Evolutionary conservation across 1,140 invertebrate genomes (phyloP), one percentile per base, ranked within the genome.

Genomic region (Solen grandis): DNA sequence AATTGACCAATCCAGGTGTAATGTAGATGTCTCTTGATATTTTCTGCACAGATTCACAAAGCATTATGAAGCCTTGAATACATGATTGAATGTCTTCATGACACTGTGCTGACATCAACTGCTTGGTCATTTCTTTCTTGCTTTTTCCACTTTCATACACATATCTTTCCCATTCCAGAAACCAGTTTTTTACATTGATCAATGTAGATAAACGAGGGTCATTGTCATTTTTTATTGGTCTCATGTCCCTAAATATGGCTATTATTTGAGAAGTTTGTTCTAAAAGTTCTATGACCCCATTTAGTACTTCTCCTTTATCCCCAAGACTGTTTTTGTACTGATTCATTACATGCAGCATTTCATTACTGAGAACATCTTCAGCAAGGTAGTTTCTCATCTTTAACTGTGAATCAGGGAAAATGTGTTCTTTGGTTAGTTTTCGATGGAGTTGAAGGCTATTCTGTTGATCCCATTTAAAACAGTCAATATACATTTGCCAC

Each of bases 301-400:
- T 50, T 13, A 50, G 46, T 50, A 50, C n/a, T 50, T 50, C 46
- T 50, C n/a, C n/a, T 50, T 50, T 50, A 13, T 50, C 46, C 46
- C 29, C 57, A 13, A 75, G 22, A 63, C 16, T 22, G 4, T 41
- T 63, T 50, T 75, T 31, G 36, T 38, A 75, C 31, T 46, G 22
- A 27, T 36, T 27, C 57, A 75, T 62, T n/a, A 62, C 19, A 41
- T 75, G 31, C 16, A 75, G 57, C 73, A 75, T 63, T 2, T 75
- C 35, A 22, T 27, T n/a, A 27, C 63, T 41, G 27, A 75, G n/a
- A n/a, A n/a, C n/a, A n/a, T n/a, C n/a, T n/a, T n/a, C n/a, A n/a
- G n/a, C n/a, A n/a, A n/a, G n/a, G 50, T 22, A 75, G 38, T 36
- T 75, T 25, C 63, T 75, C 73, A 35, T 57, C 73, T 63, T 62